Evolutionary conservation across 35 echinoderm and acorn worm species (phyloP).

Genomic region (Ptychodera flava): DNA sequence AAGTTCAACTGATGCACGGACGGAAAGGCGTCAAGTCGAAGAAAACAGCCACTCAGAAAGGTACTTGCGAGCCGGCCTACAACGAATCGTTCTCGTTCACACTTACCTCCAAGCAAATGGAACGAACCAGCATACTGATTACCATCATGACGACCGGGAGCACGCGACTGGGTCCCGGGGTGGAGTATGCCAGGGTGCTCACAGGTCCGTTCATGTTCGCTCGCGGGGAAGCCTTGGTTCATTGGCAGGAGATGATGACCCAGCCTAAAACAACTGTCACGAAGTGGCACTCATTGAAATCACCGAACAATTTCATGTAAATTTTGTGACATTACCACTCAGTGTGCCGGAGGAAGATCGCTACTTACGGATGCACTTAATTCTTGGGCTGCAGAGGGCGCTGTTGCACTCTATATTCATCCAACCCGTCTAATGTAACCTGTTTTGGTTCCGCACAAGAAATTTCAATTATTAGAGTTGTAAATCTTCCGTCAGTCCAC

Average conservation of each 20-base stretch:
- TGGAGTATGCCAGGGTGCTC: background rate
- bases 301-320: background rate
- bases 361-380: too few species aligned
- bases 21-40: background rate
- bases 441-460: too few species aligned
- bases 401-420: background rate
- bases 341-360: too few species aligned
- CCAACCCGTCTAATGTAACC: background rate
- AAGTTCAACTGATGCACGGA: background rate
- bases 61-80: background rate
- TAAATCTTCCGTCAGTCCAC: background rate
- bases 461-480: too few species aligned
- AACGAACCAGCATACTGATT: background rate
- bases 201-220: constrained; percentile 6
- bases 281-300: background rate
- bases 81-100: constrained; percentile 3
- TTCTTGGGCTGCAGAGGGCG: too few species aligned
- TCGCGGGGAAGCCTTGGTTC: background rate
- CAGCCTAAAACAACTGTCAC: constrained; percentile 3
- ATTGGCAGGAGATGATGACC: constrained; percentile 13
- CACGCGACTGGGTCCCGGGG: background rate
- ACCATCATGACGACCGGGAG: background rate
- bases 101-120: background rate
- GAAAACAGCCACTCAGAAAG: background rate
- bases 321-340: background rate